Base-by-base conservation (phyloP, 2,113 vertebrate genomes). In the Ia io region DNA sequence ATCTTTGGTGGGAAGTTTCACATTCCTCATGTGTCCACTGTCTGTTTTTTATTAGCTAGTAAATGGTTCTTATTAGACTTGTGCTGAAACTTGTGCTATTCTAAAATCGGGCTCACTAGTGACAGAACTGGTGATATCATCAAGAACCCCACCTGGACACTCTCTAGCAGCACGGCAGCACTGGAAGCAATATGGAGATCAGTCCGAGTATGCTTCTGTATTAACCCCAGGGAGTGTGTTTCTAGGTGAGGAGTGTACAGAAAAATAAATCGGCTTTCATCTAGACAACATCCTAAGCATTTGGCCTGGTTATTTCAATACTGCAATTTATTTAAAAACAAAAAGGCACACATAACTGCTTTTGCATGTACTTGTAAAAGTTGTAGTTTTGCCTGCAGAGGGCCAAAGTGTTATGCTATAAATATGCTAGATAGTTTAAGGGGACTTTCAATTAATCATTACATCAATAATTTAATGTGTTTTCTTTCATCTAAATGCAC, bases 381-480 rank as follows among this genome's bases (percentile, higher is more conserved):
- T 74, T 92, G 4, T 70, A 73, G 59, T 63, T 91, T 90, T 93
- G 74, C 30, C 32, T 87, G 25, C 84, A 71, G 6, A 35, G 14
- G 44, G 40, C 63, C 61, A 94, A 93, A 93, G 40, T n/a, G 17
- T 37, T 88, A 94, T 93, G 69, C 77, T 96, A 12, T 86, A 88
- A 82, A 77, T 91, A 82, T 94, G 42, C 61, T 77, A 63, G 71
- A 85, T 90, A 93, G 85, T 91, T 96, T 94, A 96, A 95, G 56
- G 37, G 59, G 74, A 95, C 85, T 96, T 97, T 93, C 30, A 79
- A 76, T 96, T 96, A 95, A 95, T 95, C 88, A 83, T 96, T 91
- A 84, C 56, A 96, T 97, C 84, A 95, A 92, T 97, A 97, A 96
- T 95, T 92, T 92, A 95, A 94, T 83, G 82, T 94, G 71, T 91